Base-by-base conservation (phyloP, 2,888 invertebrate species). In the Athalia rosae region DNA sequence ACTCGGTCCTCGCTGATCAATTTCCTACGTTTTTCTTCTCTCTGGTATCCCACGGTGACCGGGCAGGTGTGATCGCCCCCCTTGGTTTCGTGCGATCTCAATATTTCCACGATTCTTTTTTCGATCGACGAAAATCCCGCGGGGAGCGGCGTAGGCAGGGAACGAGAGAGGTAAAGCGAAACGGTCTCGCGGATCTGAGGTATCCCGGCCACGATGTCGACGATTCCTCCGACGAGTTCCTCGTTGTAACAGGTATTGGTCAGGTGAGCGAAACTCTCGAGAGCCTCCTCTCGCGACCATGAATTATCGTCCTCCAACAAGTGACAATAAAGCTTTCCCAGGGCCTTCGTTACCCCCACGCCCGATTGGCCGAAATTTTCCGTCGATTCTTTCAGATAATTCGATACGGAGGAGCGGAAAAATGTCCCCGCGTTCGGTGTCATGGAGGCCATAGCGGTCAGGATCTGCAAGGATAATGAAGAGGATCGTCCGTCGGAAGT, bases 221-320 rank as follows among this genome's bases (percentile, higher is more conserved):
- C 85, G 5, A 89, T 80, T 15, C 78, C 81, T 0, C 83, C 80
- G 4, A 89, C 82, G 0, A 89, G 77, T 5, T 85, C 81, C 3
- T 84, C 83, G 48, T 86, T 86, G 0, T 83, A 81, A 9, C 85
- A 85, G 0, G 77, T 77, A 3, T 84, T 84, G 4, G 86, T 84
- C 4, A 87, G 79, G 4, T 83, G 50, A 56, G 87, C 84, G 71
- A 89, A 89, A 11, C 84, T 84, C 53, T 89, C 89, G 6, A 89
- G 80, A 0, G 85, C 86, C 66, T 88, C 87, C 67, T 89, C 88
- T 9, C 80, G 81, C 0, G 88, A 83, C 81, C 83, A 84, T 0
- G 85, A 82, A 76, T 84, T 81, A 0, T 82, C 79, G 48, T 87
- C 87, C 59, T 84, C 83, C 3, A 89, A 47, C 11, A 89, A 77